These are phyloP conservation scores for Bombus polaris DNA, from an alignment of 1,140 invertebrate species.

Conservation along the genomic window DNA sequence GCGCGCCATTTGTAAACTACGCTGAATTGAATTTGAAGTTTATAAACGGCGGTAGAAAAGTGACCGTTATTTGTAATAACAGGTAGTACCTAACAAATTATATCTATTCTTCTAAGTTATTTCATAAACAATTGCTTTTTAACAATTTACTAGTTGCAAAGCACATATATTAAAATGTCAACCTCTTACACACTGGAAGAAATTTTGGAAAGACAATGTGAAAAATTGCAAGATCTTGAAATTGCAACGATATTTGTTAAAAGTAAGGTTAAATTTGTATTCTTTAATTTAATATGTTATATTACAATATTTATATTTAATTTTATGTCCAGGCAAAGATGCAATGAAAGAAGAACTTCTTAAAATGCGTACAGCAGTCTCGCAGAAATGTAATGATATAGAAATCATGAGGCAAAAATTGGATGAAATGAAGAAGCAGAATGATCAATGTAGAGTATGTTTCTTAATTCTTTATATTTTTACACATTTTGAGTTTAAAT, in stretches of 20 bases:
- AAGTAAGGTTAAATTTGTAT: background rate
- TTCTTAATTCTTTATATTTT: conserved; percentile 14
- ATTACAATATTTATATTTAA: background rate
- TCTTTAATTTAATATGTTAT: background rate
- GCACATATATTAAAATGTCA: conserved; percentile 12
- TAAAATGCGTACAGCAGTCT: conserved; percentile 18
- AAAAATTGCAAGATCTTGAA: conserved; percentile 17
- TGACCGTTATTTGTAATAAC: conserved; percentile 4
- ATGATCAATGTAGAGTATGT: conserved; percentile 61
- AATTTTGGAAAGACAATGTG: conserved; percentile 27
- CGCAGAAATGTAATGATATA: conserved; percentile 44
- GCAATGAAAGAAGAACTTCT: conserved; percentile 56
- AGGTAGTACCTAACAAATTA: background rate
- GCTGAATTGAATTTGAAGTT: conserved; percentile 26
- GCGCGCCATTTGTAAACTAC: background rate
- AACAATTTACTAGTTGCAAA: too few species aligned
- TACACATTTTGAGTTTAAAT: background rate
- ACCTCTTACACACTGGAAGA: conserved; percentile 2
- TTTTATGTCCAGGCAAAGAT: conserved; percentile 59
- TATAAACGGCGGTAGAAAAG: background rate
- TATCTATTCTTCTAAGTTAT: background rate
- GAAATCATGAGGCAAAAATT: conserved; percentile 54
- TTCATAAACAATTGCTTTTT: background rate
- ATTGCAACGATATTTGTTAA: background rate
- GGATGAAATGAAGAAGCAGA: conserved; percentile 59